Evolutionary conservation across 2,888 invertebrate species (phyloP).

Genomic region (Fragum fragum): DNA sequence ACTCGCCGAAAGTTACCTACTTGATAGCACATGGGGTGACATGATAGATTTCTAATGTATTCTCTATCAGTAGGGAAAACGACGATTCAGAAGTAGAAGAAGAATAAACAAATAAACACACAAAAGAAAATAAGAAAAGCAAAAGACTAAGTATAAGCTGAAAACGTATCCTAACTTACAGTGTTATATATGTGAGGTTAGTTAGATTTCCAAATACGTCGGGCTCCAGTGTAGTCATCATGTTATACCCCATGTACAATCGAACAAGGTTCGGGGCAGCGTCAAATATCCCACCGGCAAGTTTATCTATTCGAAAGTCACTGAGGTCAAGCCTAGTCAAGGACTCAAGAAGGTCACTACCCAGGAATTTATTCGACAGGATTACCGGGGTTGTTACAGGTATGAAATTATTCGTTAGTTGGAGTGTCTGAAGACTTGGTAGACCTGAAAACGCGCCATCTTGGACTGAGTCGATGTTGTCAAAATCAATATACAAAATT

Average conservation of each 20-base stretch:
- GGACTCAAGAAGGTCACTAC: not conserved
- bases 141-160: no score
- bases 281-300: not conserved
- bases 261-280: conserved; percentile 1
- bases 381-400: not conserved
- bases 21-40: no score
- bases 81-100: no score
- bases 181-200: not conserved
- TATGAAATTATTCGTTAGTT: conserved; percentile 1
- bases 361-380: not conserved
- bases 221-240: not conserved
- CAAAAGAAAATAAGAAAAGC: no score
- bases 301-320: not conserved
- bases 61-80: no score
- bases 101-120: no score
- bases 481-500: conserved; percentile 4
- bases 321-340: conserved; percentile 10
- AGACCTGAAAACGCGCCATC: not conserved
- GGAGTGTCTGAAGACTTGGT: not conserved
- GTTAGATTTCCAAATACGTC: not conserved
- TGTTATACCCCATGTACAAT: conserved; percentile 7
- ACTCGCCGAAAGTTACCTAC: no score
- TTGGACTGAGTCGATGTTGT: conserved; percentile 4
- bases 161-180: not conserved
- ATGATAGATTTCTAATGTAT: no score